Percentiles rank a stretch among this genome's conserved stretches.
Conservation (phyloP, 2,888 invertebrate genomes). For the Macrosoma leucophasiata region DNA sequence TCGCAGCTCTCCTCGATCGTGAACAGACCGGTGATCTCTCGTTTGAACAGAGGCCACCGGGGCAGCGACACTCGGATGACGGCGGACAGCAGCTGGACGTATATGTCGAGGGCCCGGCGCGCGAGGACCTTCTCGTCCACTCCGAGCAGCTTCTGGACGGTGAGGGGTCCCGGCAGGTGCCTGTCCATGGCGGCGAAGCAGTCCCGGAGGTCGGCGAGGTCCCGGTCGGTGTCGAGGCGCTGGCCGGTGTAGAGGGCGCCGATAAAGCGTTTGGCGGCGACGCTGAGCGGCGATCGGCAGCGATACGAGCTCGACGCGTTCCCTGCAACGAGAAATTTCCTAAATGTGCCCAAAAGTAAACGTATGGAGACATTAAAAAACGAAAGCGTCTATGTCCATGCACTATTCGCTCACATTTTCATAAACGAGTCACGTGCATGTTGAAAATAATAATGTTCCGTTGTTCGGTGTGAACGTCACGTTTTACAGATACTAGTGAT, state of each 20-base stretch:
- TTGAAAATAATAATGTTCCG: too few relatives aligned
- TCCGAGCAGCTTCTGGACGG: slow-evolving; percentile 78
- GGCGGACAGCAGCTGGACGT: slow-evolving; percentile 66
- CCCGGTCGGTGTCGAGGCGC: slow-evolving; percentile 44
- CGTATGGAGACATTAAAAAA: too few relatives aligned
- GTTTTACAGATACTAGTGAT: too few relatives aligned
- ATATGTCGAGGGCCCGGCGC: slow-evolving; percentile 54
- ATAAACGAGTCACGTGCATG: too few relatives aligned
- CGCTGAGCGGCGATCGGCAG: slow-evolving; percentile 22
- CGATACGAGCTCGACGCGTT: slow-evolving; percentile 1
- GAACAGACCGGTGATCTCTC: slow-evolving; percentile 60
- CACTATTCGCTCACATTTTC: too few relatives aligned
- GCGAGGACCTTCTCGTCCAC: slow-evolving; percentile 53
- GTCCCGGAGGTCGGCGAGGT: slow-evolving; percentile 34
- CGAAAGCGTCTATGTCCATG: too few relatives aligned
- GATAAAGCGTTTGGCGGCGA: slow-evolving; percentile 39
- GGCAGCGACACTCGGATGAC: slow-evolving; percentile 67
- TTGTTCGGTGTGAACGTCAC: too few relatives aligned
- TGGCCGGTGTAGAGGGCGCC: slow-evolving; percentile 41
- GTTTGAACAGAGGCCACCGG: slow-evolving; percentile 75
- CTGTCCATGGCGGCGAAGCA: slow-evolving; percentile 28
- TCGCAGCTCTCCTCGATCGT: slow-evolving; percentile 70
- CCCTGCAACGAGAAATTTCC: slow-evolving; percentile 58
- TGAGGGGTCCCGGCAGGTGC: slow-evolving; percentile 75
- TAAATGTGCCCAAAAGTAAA: slow-evolving; percentile 68